These are phyloP conservation scores for Achroia grisella DNA, from an alignment of 1,140 invertebrate genomes.

Conservation along the genomic window DNA sequence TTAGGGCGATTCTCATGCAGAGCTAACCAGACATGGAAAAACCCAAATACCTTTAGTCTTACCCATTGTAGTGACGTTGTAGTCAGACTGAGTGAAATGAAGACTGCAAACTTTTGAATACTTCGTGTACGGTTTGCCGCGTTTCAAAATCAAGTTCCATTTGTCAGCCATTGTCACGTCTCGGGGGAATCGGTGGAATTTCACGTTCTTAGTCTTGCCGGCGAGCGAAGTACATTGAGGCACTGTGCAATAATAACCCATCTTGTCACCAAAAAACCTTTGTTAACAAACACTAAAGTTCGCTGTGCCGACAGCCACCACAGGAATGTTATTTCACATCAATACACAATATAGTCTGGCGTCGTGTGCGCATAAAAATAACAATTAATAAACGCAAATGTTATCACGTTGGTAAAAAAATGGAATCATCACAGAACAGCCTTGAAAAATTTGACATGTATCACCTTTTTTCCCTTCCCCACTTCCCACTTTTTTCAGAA, in stretches of 20 bases:
- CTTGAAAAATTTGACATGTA: conserved; percentile 72
- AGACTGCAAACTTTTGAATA: conserved; percentile 69
- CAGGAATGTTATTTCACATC: conserved; percentile 22
- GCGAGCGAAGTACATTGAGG: conserved; percentile 68
- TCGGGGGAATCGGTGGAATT: conserved; percentile 63
- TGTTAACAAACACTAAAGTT: conserved; percentile 29
- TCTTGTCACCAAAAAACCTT: conserved; percentile 34
- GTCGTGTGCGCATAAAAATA: conserved; percentile 17
- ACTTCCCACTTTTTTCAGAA: conserved; percentile 40
- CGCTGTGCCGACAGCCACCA: conserved; percentile 14
- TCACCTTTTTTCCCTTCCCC: conserved; percentile 63
- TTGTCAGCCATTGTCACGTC: conserved; percentile 53
- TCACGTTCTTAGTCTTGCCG: conserved; percentile 70
- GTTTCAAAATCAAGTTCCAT: conserved; percentile 60
- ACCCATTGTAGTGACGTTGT: conserved; percentile 69
- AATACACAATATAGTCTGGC: conserved; percentile 15
- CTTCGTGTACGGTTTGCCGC: conserved; percentile 58
- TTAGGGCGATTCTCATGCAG: conserved; percentile 25
- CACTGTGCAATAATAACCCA: conserved; percentile 71
- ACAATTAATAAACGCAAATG: conserved; percentile 42
- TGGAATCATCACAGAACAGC: conserved; percentile 63
- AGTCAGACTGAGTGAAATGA: conserved; percentile 63
- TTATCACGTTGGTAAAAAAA: conserved; percentile 65
- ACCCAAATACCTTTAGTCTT: conserved; percentile 67
- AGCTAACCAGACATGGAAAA: conserved; percentile 48